These are phyloP conservation scores for Lepidostoma basale DNA, from an alignment of 1,140 invertebrate genomes.

Conservation along the genomic window DNA sequence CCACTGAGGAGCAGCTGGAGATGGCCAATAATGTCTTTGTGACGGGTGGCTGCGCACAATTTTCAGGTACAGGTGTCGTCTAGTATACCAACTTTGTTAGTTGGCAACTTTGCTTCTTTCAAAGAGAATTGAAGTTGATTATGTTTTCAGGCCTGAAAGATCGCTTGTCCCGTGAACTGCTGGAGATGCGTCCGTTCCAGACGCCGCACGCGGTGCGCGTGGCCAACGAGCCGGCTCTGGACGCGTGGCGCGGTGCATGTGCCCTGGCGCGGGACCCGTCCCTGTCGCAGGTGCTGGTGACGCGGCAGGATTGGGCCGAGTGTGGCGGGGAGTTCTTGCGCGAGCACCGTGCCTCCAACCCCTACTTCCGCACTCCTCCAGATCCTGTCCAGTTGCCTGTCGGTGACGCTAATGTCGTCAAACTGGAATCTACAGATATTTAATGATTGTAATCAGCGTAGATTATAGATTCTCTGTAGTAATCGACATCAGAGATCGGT, in stretches of 20 bases:
- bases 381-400: conserved; percentile 54
- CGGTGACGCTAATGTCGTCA: conserved; percentile 57
- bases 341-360: conserved; percentile 76
- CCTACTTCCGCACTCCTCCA: conserved; percentile 66
- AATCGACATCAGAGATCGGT: too few relatives aligned
- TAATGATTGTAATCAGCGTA: conserved; percentile 18
- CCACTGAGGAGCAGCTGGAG: conserved; percentile 68
- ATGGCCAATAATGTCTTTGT: conserved; percentile 81
- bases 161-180: conserved; percentile 78
- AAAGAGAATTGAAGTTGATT: not conserved
- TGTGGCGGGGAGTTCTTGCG: conserved; percentile 86
- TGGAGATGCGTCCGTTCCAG: conserved; percentile 85
- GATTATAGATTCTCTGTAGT: too few relatives aligned
- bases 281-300: conserved; percentile 68
- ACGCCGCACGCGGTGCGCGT: conserved; percentile 77
- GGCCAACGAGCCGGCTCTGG: conserved; percentile 71
- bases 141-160: conserved; percentile 68
- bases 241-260: conserved; percentile 84
- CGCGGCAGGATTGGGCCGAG: conserved; percentile 80
- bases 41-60: conserved; percentile 76
- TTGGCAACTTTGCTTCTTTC: not conserved
- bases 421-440: conserved; percentile 58
- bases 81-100: not conserved
- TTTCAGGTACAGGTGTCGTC: conserved; percentile 61
- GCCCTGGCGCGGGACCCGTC: conserved; percentile 69